Conservation (phyloP, 2,113 vertebrate species). For the Atherinomorus stipes region DNA sequence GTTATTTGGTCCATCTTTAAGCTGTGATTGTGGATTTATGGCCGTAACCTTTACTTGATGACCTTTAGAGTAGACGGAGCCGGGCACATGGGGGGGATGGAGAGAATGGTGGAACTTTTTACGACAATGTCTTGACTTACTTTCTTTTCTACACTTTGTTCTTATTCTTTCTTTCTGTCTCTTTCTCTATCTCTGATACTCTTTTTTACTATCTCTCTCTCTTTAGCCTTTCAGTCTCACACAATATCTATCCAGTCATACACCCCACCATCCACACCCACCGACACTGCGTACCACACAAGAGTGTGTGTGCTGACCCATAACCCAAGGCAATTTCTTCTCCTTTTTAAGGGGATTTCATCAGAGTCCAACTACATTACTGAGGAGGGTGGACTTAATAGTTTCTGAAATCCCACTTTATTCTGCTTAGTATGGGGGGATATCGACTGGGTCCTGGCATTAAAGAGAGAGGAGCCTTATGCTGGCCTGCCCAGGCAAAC, state of each 20-base stretch:
- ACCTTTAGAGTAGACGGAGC: conserved; percentile 75
- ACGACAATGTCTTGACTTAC: conserved; percentile 40
- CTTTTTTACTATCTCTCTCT: conserved; percentile 18
- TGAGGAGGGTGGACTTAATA: conserved; percentile 80
- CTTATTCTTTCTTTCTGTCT: conserved; percentile 25
- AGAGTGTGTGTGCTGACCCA: conserved; percentile 76
- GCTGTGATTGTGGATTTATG: conserved; percentile 72
- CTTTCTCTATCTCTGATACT: conserved; percentile 29
- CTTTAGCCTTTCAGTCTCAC: conserved; percentile 33
- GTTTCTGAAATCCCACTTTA: conserved; percentile 82
- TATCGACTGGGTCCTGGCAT: conserved; percentile 81
- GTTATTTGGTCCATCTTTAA: conserved; percentile 65
- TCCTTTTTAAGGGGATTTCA: conserved; percentile 83
- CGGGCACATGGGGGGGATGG: conserved; percentile 42
- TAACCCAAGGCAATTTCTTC: conserved; percentile 83
- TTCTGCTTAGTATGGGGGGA: conserved; percentile 81
- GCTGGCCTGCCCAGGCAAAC: conserved; percentile 73
- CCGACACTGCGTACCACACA: conserved; percentile 25
- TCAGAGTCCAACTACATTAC: conserved; percentile 83
- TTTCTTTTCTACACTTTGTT: conserved; percentile 56
- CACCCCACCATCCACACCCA: conserved; percentile 36
- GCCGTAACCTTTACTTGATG: conserved; percentile 76
- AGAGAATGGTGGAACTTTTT: conserved; percentile 55
- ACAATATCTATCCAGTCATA: conserved; percentile 45
- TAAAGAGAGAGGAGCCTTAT: conserved; percentile 73